A percentile compares a stretch with the other conserved stretches of the same genome.
phyloP scores from a whole-genome alignment of 2,888 invertebrate species.

The Leucophenga montana region DNA sequence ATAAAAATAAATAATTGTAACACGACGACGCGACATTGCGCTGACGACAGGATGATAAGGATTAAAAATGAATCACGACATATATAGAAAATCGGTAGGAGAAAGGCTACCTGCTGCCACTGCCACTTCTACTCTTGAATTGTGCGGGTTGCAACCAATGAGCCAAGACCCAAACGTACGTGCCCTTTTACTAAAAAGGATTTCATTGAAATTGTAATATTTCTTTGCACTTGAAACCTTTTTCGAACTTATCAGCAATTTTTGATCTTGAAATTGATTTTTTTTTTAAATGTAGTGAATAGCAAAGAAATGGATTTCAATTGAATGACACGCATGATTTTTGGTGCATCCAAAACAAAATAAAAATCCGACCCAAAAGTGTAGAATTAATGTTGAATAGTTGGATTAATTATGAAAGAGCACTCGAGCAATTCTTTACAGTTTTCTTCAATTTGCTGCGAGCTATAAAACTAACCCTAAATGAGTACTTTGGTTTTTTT shows the following conservation, averaged over 20 bases:
- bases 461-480: background rate
- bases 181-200: slow-evolving; percentile 13
- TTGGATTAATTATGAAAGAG: slow-evolving; percentile 26
- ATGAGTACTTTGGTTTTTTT: background rate
- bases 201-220: slow-evolving; percentile 24
- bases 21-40: slow-evolving; percentile 36
- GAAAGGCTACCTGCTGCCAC: slow-evolving; percentile 16
- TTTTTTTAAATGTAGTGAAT: slow-evolving; percentile 1
- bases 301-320: slow-evolving; percentile 15
- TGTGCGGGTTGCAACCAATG: slow-evolving; percentile 16
- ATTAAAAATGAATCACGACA: slow-evolving; percentile 19
- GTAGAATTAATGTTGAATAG: slow-evolving; percentile 27
- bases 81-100: slow-evolving; percentile 14
- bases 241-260: slow-evolving; percentile 23
- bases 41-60: slow-evolving; percentile 40
- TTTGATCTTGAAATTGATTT: slow-evolving; percentile 22
- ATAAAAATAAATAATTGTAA: slow-evolving; percentile 37
- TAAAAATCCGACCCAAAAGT: slow-evolving; percentile 34
- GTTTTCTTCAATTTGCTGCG: too few species aligned
- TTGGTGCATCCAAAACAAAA: slow-evolving; percentile 10
- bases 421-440: slow-evolving; percentile 12
- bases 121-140: background rate
- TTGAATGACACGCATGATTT: slow-evolving; percentile 22
- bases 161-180: background rate
- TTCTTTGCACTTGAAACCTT: background rate